These are phyloP conservation scores for Cranoglanis bouderius DNA, from an alignment of 2,113 vertebrate genomes.

Conservation along the genomic window DNA sequence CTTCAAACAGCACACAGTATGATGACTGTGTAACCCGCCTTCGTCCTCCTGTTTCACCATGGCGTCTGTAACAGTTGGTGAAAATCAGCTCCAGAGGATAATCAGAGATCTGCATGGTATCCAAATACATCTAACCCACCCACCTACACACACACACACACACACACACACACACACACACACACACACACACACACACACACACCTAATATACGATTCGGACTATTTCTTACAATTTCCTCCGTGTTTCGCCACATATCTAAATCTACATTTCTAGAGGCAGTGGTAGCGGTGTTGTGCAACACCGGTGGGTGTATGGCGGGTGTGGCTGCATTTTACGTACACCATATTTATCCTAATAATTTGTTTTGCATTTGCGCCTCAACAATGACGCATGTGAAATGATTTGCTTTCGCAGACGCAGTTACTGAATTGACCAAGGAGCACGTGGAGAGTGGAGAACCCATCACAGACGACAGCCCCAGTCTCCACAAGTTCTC, in stretches of 20 bases:
- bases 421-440: conserved; percentile 85
- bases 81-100: conserved; percentile 92
- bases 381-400: neutral
- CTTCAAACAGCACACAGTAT: conserved; percentile 1
- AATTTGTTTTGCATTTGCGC: neutral
- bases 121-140: neutral
- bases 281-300: neutral
- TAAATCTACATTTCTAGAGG: neutral
- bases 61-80: conserved; percentile 77
- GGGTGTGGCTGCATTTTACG: no score
- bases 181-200: neutral
- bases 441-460: conserved; percentile 85
- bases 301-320: no score
- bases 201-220: neutral
- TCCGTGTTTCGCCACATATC: neutral
- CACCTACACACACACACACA: neutral
- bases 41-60: conserved; percentile 64
- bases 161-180: neutral
- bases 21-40: conserved; percentile 41
- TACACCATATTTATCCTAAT: no score
- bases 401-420: conserved; percentile 71
- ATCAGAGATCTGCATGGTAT: conserved; percentile 91
- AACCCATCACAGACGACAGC: conserved; percentile 91
- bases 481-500: conserved; percentile 90
- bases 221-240: neutral